Evolutionary conservation across 1,140 invertebrate genomes (phyloP), one percentile per base, ranked within the genome.

Genomic region (Aleiodes sp.): DNA sequence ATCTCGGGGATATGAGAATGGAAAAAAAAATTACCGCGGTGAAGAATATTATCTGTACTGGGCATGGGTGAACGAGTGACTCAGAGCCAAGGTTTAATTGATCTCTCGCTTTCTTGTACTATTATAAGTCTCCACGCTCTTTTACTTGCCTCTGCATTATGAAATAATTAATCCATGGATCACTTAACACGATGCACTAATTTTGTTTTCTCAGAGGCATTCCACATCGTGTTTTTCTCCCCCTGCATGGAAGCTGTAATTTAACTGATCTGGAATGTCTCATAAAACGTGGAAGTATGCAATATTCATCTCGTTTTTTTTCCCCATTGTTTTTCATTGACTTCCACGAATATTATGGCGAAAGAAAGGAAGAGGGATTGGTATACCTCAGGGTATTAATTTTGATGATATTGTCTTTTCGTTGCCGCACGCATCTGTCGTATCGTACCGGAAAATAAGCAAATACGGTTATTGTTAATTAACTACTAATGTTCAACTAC

Each of bases 381-480:
- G n/a, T n/a, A n/a, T n/a, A n/a, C n/a, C n/a, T n/a, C n/a, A 37
- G 52, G 56, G 62, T 19, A 37, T 63, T 70, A 21, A 29, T 19
- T 7, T 1, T 29, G 60, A 33, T 69, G 61, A 33, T 24, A 14
- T 57, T 33, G 43, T 65, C 59, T 16, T 52, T 33, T 4, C 24
- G 31, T 68, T 46, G 70, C 57, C 67, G 74, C 71, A 70, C 70
- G 46, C 56, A 70, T 71, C n/a, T n/a, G n/a, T n/a, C n/a, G n/a
- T n/a, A n/a, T n/a, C n/a, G n/a, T n/a, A n/a, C n/a, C 69, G 71
- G 69, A 75, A 60, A 63, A 67, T 61, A 70, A 70, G 62, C 73
- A 73, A 78, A 78, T 74, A 77, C 75, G 72, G 76, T 79, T 77
- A 77, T 72, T 62, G 73, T 72, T 79, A 80, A 80, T 80, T 80